Evolutionary conservation across 2,113 vertebrate species (phyloP).

Genomic region (Marcusenius ussheri): DNA sequence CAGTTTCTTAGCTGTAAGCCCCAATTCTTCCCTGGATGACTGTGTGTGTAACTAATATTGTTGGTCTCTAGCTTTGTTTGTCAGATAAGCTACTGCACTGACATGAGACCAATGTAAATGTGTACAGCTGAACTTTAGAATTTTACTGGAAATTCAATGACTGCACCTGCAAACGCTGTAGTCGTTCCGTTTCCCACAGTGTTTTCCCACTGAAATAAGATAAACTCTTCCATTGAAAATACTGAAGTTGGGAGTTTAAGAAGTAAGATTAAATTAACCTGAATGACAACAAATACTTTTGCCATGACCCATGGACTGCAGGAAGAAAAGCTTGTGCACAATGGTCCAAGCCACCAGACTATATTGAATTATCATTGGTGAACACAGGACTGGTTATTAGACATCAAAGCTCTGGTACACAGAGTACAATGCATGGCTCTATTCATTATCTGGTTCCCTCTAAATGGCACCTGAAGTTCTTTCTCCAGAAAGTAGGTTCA

Average conservation of each 20-base stretch:
- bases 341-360: neutral
- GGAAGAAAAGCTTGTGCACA: conserved; percentile 7
- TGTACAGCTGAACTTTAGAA: neutral
- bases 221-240: neutral
- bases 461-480: neutral
- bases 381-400: neutral
- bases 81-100: neutral
- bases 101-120: conserved; percentile 10
- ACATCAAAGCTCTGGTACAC: neutral
- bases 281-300: neutral
- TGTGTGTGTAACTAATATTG: conserved; percentile 7
- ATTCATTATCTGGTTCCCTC: neutral
- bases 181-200: conserved; percentile 1
- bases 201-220: neutral
- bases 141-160: conserved; percentile 10
- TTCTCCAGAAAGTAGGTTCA: neutral
- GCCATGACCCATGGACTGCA: neutral
- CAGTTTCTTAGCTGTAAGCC: conserved; percentile 8
- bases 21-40: neutral
- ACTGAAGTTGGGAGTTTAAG: neutral
- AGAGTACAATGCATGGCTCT: neutral
- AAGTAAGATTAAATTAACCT: conserved; percentile 8
- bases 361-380: conserved; percentile 10
- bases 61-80: neutral
- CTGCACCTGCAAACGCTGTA: neutral